A percentile compares a stretch with the other conserved stretches of the same genome.
Evolutionary conservation across 1,140 invertebrate species (phyloP).

Genomic region (Eriosoma lanigerum): DNA sequence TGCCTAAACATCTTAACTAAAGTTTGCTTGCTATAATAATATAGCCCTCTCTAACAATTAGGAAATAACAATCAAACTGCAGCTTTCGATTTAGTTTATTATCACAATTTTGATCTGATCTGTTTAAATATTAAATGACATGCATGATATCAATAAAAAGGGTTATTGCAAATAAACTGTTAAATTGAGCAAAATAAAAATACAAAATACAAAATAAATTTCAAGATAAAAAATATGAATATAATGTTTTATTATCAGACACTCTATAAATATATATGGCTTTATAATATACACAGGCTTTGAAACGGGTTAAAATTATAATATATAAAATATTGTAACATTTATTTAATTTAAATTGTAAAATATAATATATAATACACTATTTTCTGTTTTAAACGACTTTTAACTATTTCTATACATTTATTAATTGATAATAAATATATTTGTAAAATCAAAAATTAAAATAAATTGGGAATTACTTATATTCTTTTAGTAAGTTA

Average conservation of each 20-base stretch:
- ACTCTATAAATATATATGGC: too few species aligned
- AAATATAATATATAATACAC: not conserved
- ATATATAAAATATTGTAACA: not conserved
- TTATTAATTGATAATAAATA: too few species aligned
- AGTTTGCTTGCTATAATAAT: not conserved
- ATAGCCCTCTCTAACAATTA: not conserved
- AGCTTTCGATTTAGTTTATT: slow-evolving; percentile 18
- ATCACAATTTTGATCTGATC: not conserved
- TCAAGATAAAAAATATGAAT: not conserved
- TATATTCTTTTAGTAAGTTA: not conserved
- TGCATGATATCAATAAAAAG: slow-evolving; percentile 24
- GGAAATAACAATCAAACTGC: slow-evolving; percentile 18
- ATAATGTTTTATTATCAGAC: not conserved
- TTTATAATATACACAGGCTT: too few species aligned
- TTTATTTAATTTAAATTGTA: not conserved
- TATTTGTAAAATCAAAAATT: too few species aligned
- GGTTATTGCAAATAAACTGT: slow-evolving; percentile 27
- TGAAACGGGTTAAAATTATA: not conserved
- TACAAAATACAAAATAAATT: slow-evolving; percentile 10
- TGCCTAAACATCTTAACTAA: slow-evolving; percentile 52
- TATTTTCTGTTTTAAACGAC: not conserved
- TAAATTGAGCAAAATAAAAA: slow-evolving; percentile 32
- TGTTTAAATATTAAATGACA: too few species aligned
- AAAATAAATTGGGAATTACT: too few species aligned
- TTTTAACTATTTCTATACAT: too few species aligned